Evolutionary conservation across 30 jellyfish, hydroid and myxozoan species (phyloP).

Genomic region (Nemopilema nomurai): DNA sequence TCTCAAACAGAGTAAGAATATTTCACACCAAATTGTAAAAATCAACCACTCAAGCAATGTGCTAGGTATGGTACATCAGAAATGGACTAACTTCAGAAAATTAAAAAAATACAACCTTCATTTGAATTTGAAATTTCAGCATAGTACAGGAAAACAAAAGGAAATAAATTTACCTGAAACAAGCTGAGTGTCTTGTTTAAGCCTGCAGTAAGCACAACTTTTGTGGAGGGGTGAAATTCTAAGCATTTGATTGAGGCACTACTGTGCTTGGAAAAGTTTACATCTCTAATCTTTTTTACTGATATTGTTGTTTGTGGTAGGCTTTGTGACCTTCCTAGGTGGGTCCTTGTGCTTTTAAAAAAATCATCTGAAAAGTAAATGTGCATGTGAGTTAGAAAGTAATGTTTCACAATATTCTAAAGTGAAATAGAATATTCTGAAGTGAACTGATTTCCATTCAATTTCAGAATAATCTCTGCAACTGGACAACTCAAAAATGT

Average conservation of each 20-base stretch:
- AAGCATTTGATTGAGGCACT: too few relatives aligned
- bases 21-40: too few relatives aligned
- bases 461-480: too few relatives aligned
- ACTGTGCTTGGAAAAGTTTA: conserved; percentile 47
- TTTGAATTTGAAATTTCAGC: too few relatives aligned
- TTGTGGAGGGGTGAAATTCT: conserved; percentile 90
- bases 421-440: too few relatives aligned
- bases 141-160: not conserved
- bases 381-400: too few relatives aligned
- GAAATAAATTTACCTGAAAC: conserved; percentile 68
- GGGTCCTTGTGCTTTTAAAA: conserved; percentile 42
- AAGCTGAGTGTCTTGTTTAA: conserved; percentile 64
- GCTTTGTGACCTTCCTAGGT: conserved; percentile 50
- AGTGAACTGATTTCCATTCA: too few relatives aligned
- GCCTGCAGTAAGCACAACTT: conserved; percentile 82
- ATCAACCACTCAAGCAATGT: too few relatives aligned
- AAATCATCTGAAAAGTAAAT: conserved; percentile 48
- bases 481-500: too few relatives aligned
- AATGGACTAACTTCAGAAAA: not conserved
- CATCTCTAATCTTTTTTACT: conserved; percentile 68
- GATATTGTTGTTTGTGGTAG: conserved; percentile 50
- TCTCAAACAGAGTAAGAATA: not conserved
- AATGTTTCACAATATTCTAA: too few relatives aligned
- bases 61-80: not conserved
- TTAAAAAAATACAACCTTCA: too few relatives aligned